Evolutionary conservation across 2,797 vertebrate species (phyloP).

Genomic region (Antrozous pallidus): DNA sequence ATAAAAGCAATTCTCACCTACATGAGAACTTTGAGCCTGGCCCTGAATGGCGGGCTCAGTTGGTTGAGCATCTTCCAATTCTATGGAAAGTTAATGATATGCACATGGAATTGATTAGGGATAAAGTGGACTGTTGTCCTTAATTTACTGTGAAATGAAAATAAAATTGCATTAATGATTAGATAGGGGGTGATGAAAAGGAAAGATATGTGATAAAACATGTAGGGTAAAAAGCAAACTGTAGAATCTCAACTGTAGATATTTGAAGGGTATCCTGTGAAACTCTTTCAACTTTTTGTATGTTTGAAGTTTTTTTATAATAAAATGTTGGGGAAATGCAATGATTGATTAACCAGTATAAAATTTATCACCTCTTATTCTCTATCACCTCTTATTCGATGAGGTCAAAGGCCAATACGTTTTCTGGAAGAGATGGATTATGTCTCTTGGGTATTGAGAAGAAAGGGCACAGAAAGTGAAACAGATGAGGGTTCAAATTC

Average conservation of each 20-base stretch:
- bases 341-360: not conserved
- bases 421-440: not conserved
- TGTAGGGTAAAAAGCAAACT: not conserved
- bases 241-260: not conserved
- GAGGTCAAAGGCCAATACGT: not conserved
- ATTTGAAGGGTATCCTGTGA: not conserved
- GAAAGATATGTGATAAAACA: not conserved
- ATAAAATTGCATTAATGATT: not conserved
- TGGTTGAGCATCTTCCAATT: not conserved
- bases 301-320: not conserved
- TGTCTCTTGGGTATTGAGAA: not conserved
- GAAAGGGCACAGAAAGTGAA: not conserved
- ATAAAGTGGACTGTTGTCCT: not conserved
- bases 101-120: not conserved
- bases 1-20: not conserved
- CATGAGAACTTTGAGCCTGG: not conserved
- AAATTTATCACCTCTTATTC: not conserved
- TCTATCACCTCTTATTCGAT: not conserved
- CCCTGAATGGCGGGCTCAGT: not conserved
- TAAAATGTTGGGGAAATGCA: not conserved
- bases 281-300: not conserved
- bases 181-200: rapidly evolving
- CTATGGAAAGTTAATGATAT: not conserved
- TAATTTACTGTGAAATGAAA: not conserved
- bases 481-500: not conserved